phyloP scores from a whole-genome alignment of 2,888 invertebrate species.

The Chymomyza fuscimana region DNA sequence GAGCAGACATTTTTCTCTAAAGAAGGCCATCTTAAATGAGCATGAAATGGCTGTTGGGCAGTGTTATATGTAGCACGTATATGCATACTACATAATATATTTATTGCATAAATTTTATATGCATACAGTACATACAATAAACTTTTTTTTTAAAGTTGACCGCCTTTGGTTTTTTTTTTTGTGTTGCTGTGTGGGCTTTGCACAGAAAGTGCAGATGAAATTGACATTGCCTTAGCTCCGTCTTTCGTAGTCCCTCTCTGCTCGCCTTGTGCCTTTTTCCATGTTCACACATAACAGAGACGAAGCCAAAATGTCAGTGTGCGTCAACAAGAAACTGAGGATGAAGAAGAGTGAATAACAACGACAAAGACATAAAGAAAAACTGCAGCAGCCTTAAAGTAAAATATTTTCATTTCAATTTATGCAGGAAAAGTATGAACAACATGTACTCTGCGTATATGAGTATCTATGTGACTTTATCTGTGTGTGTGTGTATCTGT shows the following conservation, averaged over 20 bases:
- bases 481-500: background rate
- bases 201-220: slow-evolving; percentile 16
- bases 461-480: background rate
- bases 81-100: background rate
- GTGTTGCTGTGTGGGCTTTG: background rate
- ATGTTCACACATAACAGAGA: background rate
- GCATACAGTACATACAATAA: too few species aligned
- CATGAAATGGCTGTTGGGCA: too few species aligned
- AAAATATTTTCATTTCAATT: slow-evolving; percentile 18
- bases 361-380: background rate
- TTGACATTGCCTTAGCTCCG: slow-evolving; percentile 3
- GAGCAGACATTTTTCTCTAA: too few species aligned
- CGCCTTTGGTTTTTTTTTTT: background rate
- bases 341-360: background rate
- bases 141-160: background rate
- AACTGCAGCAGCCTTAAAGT: slow-evolving; percentile 5
- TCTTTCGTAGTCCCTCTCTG: background rate
- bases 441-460: background rate
- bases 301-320: slow-evolving; percentile 4
- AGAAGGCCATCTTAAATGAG: too few species aligned
- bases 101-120: background rate
- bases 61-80: too few species aligned
- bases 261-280: background rate
- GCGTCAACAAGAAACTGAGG: background rate
- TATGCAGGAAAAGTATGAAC: slow-evolving; percentile 1